A percentile compares a stretch with the other conserved stretches of the same genome.
Conservation (phyloP, 2,888 invertebrate species). For the Molanna angustata region DNA sequence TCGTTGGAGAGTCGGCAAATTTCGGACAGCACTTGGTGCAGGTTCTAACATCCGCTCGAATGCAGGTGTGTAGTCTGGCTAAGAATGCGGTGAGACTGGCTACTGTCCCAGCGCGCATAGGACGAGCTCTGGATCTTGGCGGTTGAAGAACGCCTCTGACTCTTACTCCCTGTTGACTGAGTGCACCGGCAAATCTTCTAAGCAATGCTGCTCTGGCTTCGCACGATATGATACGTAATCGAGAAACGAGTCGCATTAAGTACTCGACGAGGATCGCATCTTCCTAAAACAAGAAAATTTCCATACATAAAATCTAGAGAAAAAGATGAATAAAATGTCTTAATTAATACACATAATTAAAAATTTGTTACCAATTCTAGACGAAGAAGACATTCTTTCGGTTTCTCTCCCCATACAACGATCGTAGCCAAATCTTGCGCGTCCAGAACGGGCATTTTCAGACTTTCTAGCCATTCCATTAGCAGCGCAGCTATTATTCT, state of each 20-base stretch:
- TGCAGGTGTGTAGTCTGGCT: constrained; percentile 13
- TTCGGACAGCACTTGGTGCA: constrained; percentile 20
- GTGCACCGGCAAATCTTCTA: constrained; percentile 62
- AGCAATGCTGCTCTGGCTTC: constrained; percentile 60
- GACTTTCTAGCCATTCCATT: constrained; percentile 74
- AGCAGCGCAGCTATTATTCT: constrained; percentile 62
- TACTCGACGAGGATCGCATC: constrained; percentile 70
- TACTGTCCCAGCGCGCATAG: constrained; percentile 28
- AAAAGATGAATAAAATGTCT: too few species aligned
- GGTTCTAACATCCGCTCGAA: constrained; percentile 13
- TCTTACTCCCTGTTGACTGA: constrained; percentile 63
- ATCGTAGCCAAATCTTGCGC: constrained; percentile 66
- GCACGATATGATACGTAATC: constrained; percentile 61
- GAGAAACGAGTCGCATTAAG: constrained; percentile 64
- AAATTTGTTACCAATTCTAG: constrained; percentile 49
- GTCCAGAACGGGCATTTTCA: constrained; percentile 66
- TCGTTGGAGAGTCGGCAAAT: not conserved
- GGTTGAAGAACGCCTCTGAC: constrained; percentile 48
- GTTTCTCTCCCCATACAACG: constrained; percentile 59
- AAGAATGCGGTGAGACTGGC: constrained; percentile 22
- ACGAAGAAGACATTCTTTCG: constrained; percentile 59
- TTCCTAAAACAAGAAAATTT: constrained; percentile 48
- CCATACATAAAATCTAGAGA: too few species aligned
- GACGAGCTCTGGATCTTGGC: constrained; percentile 37
- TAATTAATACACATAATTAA: too few species aligned